Evolutionary conservation across 1,140 invertebrate genomes (phyloP).

Genomic region (Drosophila mauritiana): DNA sequence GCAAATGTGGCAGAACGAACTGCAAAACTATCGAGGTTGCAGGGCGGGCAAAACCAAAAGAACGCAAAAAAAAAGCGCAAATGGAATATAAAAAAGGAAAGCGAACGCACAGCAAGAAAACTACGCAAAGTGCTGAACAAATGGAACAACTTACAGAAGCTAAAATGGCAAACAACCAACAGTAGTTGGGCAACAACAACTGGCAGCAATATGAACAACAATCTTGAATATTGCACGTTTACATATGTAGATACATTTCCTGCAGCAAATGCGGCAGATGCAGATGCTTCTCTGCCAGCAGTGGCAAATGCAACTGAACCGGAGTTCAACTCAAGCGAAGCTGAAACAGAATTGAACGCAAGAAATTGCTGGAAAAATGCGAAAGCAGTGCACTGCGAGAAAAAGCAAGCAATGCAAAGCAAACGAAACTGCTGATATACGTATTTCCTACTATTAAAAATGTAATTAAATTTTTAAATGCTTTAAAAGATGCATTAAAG

Average conservation of each 20-base stretch:
- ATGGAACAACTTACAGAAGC: slow-evolving; percentile 76
- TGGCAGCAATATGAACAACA: slow-evolving; percentile 78
- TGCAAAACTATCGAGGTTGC: slow-evolving; percentile 36
- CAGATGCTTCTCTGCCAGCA: slow-evolving; percentile 30
- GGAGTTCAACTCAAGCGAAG: slow-evolving; percentile 31
- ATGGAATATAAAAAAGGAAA: slow-evolving; percentile 29
- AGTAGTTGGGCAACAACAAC: slow-evolving; percentile 29
- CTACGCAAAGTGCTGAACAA: slow-evolving; percentile 77
- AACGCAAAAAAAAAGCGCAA: slow-evolving; percentile 32
- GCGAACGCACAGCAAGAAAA: slow-evolving; percentile 39
- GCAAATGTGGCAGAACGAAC: slow-evolving; percentile 71
- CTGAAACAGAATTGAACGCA: slow-evolving; percentile 38
- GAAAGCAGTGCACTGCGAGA: slow-evolving; percentile 1
- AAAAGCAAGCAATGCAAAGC: no score
- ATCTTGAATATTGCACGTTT: slow-evolving; percentile 79
- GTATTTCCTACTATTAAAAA: no score
- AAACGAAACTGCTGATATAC: no score
- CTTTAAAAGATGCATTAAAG: no score
- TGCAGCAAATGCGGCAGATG: slow-evolving; percentile 57
- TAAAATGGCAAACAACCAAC: slow-evolving; percentile 74
- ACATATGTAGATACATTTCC: slow-evolving; percentile 82
- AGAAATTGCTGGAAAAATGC: slow-evolving; percentile 21
- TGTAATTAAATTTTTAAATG: no score
- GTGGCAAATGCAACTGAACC: slow-evolving; percentile 7
- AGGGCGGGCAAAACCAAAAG: slow-evolving; percentile 38